A percentile compares a stretch with the other conserved stretches of the same genome.
Conservation (phyloP, 2,797 vertebrate genomes). For the Mormyrus hasselquistii region DNA sequence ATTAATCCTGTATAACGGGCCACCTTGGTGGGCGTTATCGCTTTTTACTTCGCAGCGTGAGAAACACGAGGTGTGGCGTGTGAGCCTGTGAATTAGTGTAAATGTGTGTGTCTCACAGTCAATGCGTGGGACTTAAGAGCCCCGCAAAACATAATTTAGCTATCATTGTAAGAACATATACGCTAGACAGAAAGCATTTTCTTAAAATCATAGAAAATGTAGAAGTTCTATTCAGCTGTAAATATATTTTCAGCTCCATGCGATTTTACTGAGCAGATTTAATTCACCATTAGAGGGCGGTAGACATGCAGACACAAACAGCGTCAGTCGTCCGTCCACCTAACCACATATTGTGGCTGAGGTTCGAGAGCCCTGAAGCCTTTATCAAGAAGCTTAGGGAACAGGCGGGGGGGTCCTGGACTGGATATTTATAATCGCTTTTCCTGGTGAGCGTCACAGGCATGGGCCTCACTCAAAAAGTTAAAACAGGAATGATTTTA, state of each 20-base stretch:
- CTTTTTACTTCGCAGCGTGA: neutral
- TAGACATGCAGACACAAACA: neutral
- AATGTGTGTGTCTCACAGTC: neutral
- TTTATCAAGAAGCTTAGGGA: neutral
- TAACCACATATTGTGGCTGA: neutral
- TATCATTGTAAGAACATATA: neutral
- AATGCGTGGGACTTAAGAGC: neutral
- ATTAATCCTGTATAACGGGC: neutral
- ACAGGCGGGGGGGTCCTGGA: neutral
- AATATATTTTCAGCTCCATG: neutral
- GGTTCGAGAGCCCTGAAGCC: neutral
- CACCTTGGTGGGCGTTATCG: neutral
- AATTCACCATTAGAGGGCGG: conserved; percentile 17
- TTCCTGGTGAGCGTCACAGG: neutral
- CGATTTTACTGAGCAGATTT: neutral
- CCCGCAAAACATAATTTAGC: neutral
- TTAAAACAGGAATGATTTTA: neutral
- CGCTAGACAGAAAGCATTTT: neutral
- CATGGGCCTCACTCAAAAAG: neutral
- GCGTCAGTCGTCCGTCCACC: neutral
- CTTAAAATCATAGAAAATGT: neutral
- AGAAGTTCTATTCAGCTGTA: neutral
- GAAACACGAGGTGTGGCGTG: neutral
- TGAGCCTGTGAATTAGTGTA: neutral
- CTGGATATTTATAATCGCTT: neutral